Percentiles rank a stretch among this genome's conserved stretches.
Evolutionary conservation across 2,797 vertebrate genomes (phyloP).

Genomic region (Muscicapa striata): DNA sequence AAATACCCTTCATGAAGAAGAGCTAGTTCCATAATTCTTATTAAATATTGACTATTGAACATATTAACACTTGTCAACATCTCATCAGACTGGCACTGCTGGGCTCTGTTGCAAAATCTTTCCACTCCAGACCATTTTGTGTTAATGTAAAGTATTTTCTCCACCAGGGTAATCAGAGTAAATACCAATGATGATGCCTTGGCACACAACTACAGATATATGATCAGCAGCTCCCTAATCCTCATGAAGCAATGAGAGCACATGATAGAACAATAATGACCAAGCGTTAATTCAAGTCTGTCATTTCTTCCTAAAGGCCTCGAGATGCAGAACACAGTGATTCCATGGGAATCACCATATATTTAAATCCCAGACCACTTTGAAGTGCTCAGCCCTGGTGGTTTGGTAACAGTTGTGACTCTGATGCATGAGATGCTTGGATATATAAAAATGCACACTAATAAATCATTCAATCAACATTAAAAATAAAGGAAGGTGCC

Average conservation of each 20-base stretch:
- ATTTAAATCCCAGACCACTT: not conserved
- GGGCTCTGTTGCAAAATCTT: not conserved
- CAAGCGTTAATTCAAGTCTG: not conserved
- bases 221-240: not conserved
- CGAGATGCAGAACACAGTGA: not conserved
- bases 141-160: not conserved
- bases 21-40: not conserved
- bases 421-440: not conserved
- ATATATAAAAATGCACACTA: not conserved
- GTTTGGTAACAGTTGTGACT: not conserved
- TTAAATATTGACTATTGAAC: constrained; percentile 51
- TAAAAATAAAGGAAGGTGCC: not conserved
- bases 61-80: not conserved
- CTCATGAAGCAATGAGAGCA: not conserved
- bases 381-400: not conserved
- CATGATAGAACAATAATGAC: not conserved
- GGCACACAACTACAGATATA: not conserved
- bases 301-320: not conserved
- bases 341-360: not conserved
- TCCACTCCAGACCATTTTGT: not conserved
- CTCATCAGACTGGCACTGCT: not conserved
- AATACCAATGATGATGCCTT: not conserved
- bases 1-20: not conserved
- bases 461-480: not conserved
- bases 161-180: not conserved